Base-by-base conservation (phyloP, 2,888 invertebrate species). In the Gymnocheta viridis region DNA sequence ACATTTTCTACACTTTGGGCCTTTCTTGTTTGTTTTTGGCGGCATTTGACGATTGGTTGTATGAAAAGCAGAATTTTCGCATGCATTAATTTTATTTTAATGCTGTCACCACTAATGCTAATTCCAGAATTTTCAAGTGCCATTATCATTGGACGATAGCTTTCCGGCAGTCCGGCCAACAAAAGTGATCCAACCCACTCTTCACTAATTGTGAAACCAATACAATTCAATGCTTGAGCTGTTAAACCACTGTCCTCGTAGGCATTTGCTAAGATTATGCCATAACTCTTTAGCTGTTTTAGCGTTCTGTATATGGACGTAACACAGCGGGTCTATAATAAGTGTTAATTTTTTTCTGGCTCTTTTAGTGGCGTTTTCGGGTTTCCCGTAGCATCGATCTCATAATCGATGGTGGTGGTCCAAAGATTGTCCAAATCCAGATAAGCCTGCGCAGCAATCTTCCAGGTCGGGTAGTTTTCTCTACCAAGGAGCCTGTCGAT, bases 131-230 rank as follows among this genome's bases (percentile, higher is more conserved):
- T 88, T n/a, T 86, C 86, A 9, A 86, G 70, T 2, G 80, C 86
- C 83, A 86, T 85, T 22, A 90, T 88, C 86, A 90, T 88, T 6
- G 88, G 89, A 24, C 82, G 79, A 62, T 87, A 88, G 27, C 86
- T 82, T 27, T 89, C 87, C 12, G 88, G 86, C 19, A 89, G 62
- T 27, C 88, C 88, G 17, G 82, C 83, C 51, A 83, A 41, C 73
- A 85, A 38, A 29, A 82, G 56, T 4, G 82, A n/a, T n/a, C n/a
- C n/a, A n/a, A n/a, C n/a, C n/a, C n/a, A n/a, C n/a, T n/a, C n/a
- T n/a, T n/a, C n/a, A n/a, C n/a, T n/a, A n/a, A n/a, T n/a, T n/a
- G n/a, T n/a, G n/a, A n/a, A n/a, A n/a, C n/a, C n/a, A n/a, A n/a
- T n/a, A n/a, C n/a, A n/a, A n/a, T n/a, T n/a, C n/a, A n/a, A n/a